phyloP scores from a whole-genome alignment of 2,797 vertebrate species.

The Phoxinus dragarum region DNA sequence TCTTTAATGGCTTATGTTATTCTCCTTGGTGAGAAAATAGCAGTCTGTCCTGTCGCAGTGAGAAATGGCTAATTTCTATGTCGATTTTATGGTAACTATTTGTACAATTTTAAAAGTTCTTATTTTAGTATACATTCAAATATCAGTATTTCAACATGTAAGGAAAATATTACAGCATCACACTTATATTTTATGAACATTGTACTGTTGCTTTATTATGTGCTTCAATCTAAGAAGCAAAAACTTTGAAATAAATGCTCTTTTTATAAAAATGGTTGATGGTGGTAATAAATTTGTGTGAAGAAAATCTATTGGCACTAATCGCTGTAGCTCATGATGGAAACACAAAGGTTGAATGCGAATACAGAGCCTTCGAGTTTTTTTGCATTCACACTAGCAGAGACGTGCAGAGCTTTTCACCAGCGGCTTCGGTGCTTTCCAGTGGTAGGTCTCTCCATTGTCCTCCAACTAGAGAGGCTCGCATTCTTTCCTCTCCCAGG shows the following conservation, averaged over 20 bases:
- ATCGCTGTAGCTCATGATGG: not conserved
- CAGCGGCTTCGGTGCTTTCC: conserved; percentile 30
- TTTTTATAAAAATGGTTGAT: conserved; percentile 84
- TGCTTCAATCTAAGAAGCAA: conserved; percentile 98
- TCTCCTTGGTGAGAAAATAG: conserved; percentile 87
- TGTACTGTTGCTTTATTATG: conserved; percentile 99
- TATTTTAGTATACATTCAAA: conserved; percentile 99
- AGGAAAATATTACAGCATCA: conserved; percentile 96
- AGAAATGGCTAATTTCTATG: conserved; percentile 97
- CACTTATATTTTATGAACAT: conserved; percentile 99
- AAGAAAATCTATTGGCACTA: not conserved
- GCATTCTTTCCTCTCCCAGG: conserved; percentile 63
- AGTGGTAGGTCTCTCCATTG: conserved; percentile 57
- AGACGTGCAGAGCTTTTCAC: conserved; percentile 47
- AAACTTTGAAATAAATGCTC: conserved; percentile 98
- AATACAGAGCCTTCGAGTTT: not conserved
- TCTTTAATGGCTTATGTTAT: conserved; percentile 83
- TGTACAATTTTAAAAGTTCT: conserved; percentile 99
- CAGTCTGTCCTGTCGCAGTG: conserved; percentile 91
- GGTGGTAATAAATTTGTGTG: conserved; percentile 45
- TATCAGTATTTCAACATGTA: conserved; percentile 99
- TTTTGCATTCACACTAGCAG: conserved; percentile 13
- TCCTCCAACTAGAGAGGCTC: conserved; percentile 46
- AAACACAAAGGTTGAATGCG: conserved; percentile 35
- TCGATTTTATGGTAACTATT: conserved; percentile 99